Conservation (phyloP, 2,888 invertebrate genomes). For the Athrips mouffetella region DNA sequence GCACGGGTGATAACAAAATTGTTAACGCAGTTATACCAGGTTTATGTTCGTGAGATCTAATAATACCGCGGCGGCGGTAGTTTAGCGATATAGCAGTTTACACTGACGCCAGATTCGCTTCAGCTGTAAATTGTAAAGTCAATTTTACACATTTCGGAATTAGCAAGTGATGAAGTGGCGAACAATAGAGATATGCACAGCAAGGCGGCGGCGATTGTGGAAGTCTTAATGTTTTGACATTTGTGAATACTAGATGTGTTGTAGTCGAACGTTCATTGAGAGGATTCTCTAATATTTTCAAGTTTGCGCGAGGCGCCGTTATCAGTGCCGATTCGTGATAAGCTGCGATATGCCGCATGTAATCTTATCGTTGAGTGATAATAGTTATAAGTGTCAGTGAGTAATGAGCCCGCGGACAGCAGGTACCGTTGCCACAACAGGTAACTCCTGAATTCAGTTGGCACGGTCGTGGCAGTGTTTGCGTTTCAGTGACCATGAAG, state of each 20-base stretch:
- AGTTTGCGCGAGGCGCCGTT: conserved; percentile 59
- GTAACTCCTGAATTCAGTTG: conserved; percentile 53
- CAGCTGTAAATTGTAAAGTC: conserved; percentile 29
- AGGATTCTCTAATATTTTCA: conserved; percentile 43
- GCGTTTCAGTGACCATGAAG: conserved; percentile 55
- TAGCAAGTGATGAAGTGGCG: conserved; percentile 31
- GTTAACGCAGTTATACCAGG: background rate
- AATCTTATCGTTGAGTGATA: conserved; percentile 76
- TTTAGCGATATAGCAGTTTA: conserved; percentile 7
- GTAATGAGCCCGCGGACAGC: conserved; percentile 62
- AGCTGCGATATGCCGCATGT: conserved; percentile 64
- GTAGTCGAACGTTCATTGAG: background rate
- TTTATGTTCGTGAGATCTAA: conserved; percentile 6
- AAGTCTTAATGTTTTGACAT: conserved; percentile 12
- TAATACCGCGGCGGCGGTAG: conserved; percentile 11
- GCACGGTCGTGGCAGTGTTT: conserved; percentile 40
- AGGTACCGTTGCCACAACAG: conserved; percentile 58
- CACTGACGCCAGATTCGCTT: conserved; percentile 15
- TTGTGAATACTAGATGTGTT: conserved; percentile 13
- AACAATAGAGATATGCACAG: conserved; percentile 27
- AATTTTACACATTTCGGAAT: conserved; percentile 34
- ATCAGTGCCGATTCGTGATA: conserved; percentile 72
- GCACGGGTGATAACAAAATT: background rate
- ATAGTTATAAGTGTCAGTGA: conserved; percentile 76
- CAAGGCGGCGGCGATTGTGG: conserved; percentile 5